Percentiles rank a stretch among this genome's conserved stretches.
Conservation (phyloP, 2,888 invertebrate genomes). For the Amiota communis region DNA sequence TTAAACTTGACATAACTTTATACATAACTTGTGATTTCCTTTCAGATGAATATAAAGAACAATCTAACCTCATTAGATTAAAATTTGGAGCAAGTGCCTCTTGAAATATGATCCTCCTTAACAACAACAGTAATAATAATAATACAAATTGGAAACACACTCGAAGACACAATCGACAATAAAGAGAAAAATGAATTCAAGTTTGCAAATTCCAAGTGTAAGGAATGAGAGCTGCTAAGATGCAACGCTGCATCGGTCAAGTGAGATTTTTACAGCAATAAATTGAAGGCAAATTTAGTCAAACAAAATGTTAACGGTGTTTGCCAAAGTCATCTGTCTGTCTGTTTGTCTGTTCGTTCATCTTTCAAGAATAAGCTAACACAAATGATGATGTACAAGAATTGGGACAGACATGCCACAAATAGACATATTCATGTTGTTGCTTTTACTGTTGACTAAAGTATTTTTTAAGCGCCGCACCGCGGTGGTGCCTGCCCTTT, state of each 20-base stretch:
- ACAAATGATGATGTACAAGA: slow-evolving; percentile 9
- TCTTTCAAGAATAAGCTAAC: not conserved
- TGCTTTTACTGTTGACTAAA: slow-evolving; percentile 4
- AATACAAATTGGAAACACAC: slow-evolving; percentile 28
- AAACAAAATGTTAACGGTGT: slow-evolving; percentile 66
- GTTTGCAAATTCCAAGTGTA: slow-evolving; percentile 14
- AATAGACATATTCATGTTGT: slow-evolving; percentile 14
- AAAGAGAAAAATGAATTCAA: not conserved
- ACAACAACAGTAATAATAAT: slow-evolving; percentile 3
- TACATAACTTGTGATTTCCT: no score
- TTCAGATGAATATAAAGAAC: not conserved
- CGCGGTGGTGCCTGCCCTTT: slow-evolving; percentile 57
- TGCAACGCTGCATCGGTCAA: not conserved
- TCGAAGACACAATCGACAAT: not conserved
- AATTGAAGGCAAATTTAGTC: slow-evolving; percentile 67
- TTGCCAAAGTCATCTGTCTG: slow-evolving; percentile 27
- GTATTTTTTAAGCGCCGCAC: slow-evolving; percentile 6
- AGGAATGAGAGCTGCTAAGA: not conserved
- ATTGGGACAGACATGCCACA: slow-evolving; percentile 7
- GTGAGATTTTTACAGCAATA: slow-evolving; percentile 54
- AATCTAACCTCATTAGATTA: slow-evolving; percentile 26
- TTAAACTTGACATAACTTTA: no score
- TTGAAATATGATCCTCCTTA: slow-evolving; percentile 47
- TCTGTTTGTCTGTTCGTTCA: no score
- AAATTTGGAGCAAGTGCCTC: slow-evolving; percentile 65